Conservation (phyloP, 2,113 vertebrate species). For the Melanocharis versteri region DNA sequence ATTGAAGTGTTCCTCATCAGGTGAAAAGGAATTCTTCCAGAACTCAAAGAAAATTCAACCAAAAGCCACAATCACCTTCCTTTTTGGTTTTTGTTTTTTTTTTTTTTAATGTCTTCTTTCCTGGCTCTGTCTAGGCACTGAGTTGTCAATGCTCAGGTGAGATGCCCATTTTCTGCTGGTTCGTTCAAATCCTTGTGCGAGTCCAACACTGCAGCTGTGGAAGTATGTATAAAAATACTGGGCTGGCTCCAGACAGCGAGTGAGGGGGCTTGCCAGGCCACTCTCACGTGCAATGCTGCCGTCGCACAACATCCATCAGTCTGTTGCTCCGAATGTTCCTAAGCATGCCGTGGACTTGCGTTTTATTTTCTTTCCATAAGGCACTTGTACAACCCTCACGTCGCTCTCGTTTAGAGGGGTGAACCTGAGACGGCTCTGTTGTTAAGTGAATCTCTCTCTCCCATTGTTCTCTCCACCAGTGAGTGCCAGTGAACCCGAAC, state of each 20-base stretch:
- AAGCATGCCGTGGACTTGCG: not conserved
- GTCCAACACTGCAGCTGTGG: not conserved
- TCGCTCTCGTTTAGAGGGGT: not conserved
- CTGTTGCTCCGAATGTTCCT: not conserved
- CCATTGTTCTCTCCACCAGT: conserved; percentile 70
- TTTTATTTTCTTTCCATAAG: conserved; percentile 27
- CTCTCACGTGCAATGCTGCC: not conserved
- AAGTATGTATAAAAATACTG: conserved; percentile 1
- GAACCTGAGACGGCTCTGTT: not conserved
- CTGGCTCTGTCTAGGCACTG: not conserved
- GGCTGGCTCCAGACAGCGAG: not conserved
- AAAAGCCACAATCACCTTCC: not conserved
- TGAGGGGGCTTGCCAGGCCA: not conserved
- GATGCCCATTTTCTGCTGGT: conserved; percentile 7
- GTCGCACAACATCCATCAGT: not conserved
- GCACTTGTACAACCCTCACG: not conserved
- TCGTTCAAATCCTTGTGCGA: not conserved
- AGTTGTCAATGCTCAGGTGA: not conserved
- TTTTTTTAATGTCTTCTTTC: not conserved
- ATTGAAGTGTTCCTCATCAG: conserved; percentile 39
- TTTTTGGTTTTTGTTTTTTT: not conserved
- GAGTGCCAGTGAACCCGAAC: conserved; percentile 72
- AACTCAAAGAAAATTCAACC: conserved; percentile 16
- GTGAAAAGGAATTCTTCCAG: conserved; percentile 57
- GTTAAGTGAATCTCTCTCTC: conserved; percentile 64